phyloP scores from a whole-genome alignment of 2,113 vertebrate genomes.

The Indicator maculatus region DNA sequence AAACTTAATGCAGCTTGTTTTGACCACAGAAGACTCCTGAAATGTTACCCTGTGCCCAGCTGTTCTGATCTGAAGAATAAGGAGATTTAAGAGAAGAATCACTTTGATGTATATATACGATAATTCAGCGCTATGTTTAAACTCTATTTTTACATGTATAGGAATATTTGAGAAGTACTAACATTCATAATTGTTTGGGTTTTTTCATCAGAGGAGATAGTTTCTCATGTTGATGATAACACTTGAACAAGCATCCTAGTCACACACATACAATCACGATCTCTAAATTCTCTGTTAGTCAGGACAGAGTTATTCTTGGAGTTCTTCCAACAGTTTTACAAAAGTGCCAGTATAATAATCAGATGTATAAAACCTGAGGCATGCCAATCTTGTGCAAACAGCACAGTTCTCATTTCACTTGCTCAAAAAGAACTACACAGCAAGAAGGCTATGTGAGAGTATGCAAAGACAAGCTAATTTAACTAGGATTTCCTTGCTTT shows the following conservation, averaged over 20 bases:
- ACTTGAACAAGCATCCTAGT: not conserved
- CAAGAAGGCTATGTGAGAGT: not conserved
- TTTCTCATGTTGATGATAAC: not conserved
- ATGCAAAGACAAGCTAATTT: not conserved
- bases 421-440: not conserved
- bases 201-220: not conserved
- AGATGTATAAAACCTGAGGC: not conserved
- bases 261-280: not conserved
- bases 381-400: not conserved
- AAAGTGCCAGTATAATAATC: not conserved
- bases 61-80: not conserved
- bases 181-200: not conserved
- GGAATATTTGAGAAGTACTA: not conserved
- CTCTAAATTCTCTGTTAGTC: not conserved
- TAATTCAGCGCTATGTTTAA: not conserved
- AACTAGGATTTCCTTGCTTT: not conserved
- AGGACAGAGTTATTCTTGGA: not conserved
- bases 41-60: not conserved
- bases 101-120: not conserved
- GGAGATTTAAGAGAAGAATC: not conserved
- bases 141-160: not conserved
- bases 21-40: not conserved
- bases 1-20: not conserved
- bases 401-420: not conserved
- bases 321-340: not conserved